A percentile compares a stretch with the other conserved stretches of the same genome.
Evolutionary conservation across 1,140 invertebrate species (phyloP).

Genomic region (Agrypnia vestita): DNA sequence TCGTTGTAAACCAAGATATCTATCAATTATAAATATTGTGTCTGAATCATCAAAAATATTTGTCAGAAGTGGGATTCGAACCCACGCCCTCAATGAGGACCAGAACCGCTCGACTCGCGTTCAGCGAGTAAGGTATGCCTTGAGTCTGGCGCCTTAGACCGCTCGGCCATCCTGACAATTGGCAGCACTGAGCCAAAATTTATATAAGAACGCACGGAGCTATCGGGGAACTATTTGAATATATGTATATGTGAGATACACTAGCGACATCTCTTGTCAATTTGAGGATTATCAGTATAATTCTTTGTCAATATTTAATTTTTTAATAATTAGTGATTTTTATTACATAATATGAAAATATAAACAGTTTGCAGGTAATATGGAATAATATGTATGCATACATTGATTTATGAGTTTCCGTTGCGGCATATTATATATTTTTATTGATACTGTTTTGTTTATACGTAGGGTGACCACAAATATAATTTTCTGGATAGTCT

Average conservation of each 20-base stretch:
- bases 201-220: not conserved
- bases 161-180: constrained; percentile 78
- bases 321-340: too few species aligned
- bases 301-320: not conserved
- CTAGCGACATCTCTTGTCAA: constrained; percentile 18
- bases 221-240: constrained; percentile 6
- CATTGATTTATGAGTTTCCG: too few species aligned
- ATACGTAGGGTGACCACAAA: not conserved
- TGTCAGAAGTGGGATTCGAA: constrained; percentile 92
- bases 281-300: not conserved
- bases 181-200: not conserved
- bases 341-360: too few species aligned
- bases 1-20: too few species aligned
- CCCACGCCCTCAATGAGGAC: constrained; percentile 89
- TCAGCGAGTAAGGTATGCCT: constrained; percentile 65
- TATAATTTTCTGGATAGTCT: not conserved
- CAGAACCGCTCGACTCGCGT: constrained; percentile 72
- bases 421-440: too few species aligned
- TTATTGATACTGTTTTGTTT: not conserved
- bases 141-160: constrained; percentile 83
- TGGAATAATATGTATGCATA: too few species aligned
- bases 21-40: too few species aligned
- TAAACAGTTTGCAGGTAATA: too few species aligned
- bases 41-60: constrained; percentile 68
- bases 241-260: not conserved